phyloP scores from a whole-genome alignment of 1,140 invertebrate genomes.

The Potamilus streckersoni region DNA sequence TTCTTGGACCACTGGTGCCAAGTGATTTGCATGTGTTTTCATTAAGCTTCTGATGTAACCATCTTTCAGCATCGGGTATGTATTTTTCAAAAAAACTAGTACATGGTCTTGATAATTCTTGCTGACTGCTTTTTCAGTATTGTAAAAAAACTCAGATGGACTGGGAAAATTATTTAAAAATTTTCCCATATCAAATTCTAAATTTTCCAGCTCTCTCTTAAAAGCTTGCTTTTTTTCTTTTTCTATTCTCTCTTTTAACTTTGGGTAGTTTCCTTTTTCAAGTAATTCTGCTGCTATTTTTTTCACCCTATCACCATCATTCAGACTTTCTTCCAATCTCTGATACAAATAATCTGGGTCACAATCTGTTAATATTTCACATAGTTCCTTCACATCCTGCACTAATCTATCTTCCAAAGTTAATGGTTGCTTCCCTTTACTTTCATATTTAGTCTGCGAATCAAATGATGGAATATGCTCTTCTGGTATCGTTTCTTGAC shows the following conservation, averaged over 20 bases:
- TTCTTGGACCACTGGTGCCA: constrained; percentile 44
- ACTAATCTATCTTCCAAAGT: constrained; percentile 66
- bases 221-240: constrained; percentile 48
- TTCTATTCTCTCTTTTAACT: constrained; percentile 66
- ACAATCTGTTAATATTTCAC: constrained; percentile 66
- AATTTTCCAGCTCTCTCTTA: constrained; percentile 41
- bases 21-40: constrained; percentile 56
- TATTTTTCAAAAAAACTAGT: constrained; percentile 55
- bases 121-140: constrained; percentile 63
- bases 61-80: constrained; percentile 55
- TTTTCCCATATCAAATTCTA: constrained; percentile 68
- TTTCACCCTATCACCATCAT: constrained; percentile 43
- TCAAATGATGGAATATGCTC: constrained; percentile 2
- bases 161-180: constrained; percentile 73
- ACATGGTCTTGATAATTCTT: constrained; percentile 59
- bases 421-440: constrained; percentile 12
- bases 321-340: constrained; percentile 36
- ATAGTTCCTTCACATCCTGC: constrained; percentile 61
- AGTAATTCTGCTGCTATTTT: constrained; percentile 56
- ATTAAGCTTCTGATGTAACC: constrained; percentile 57
- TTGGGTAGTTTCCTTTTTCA: constrained; percentile 71
- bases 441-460: constrained; percentile 13
- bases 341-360: constrained; percentile 72
- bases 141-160: constrained; percentile 70
- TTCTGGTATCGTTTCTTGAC: constrained; percentile 28